Evolutionary conservation across 2,888 invertebrate species (phyloP).

Genomic region (Xylota sylvarum): DNA sequence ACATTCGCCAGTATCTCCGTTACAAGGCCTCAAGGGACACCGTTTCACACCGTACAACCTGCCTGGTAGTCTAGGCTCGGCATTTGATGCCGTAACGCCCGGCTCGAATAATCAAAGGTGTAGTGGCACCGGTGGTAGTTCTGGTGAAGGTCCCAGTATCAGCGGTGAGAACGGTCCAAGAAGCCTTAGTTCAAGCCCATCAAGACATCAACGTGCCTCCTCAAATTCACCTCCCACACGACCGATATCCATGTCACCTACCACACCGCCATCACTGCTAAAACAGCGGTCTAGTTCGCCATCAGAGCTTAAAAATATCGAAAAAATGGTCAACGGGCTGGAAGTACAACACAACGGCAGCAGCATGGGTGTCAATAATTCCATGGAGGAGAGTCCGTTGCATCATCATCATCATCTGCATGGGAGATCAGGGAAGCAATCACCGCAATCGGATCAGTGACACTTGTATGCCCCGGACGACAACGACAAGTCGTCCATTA

Average conservation of each 20-base stretch:
- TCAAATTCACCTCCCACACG: slow-evolving; percentile 85
- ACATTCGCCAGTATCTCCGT: slow-evolving; percentile 89
- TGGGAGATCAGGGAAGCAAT: slow-evolving; percentile 78
- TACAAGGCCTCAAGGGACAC: slow-evolving; percentile 90
- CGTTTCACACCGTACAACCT: slow-evolving; percentile 96
- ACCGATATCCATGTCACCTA: slow-evolving; percentile 85
- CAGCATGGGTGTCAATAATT: slow-evolving; percentile 61
- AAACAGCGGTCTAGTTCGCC: slow-evolving; percentile 84
- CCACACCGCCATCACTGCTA: slow-evolving; percentile 85
- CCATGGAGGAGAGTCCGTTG: slow-evolving; percentile 76
- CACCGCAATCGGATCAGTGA: slow-evolving; percentile 84
- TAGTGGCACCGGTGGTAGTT: slow-evolving; percentile 78
- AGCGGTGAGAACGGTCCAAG: slow-evolving; percentile 82
- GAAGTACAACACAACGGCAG: slow-evolving; percentile 91
- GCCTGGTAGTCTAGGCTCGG: slow-evolving; percentile 92
- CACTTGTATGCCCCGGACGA: slow-evolving; percentile 83
- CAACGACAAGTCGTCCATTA: slow-evolving; percentile 84
- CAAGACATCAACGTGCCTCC: slow-evolving; percentile 82
- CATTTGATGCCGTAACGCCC: slow-evolving; percentile 95
- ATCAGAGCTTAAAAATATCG: slow-evolving; percentile 96
- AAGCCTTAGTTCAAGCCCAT: slow-evolving; percentile 84
- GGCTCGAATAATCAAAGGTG: slow-evolving; percentile 86
- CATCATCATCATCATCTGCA: slow-evolving; percentile 79
- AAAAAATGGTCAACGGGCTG: slow-evolving; percentile 98
- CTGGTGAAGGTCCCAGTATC: slow-evolving; percentile 78